A percentile compares a stretch with the other conserved stretches of the same genome.
phyloP scores from a whole-genome alignment of 2,797 vertebrate genomes.

The Sebastes kiyomatsui region DNA sequence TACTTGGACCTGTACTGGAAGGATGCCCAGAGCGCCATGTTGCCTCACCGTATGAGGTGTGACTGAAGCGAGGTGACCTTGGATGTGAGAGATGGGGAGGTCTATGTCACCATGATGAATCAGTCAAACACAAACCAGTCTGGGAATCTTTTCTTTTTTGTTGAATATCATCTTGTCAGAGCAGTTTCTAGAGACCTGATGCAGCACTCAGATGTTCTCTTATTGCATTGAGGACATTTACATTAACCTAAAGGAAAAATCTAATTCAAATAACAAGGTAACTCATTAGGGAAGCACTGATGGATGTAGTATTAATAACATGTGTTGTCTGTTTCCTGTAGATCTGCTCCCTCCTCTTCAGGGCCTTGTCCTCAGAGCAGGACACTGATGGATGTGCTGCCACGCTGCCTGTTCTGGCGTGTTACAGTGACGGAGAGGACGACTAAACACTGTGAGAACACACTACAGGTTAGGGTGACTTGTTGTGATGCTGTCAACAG shows the following conservation, averaged over 20 bases:
- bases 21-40: neutral
- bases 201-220: neutral
- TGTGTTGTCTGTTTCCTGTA: too few relatives aligned
- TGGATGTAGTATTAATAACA: too few relatives aligned
- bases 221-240: neutral
- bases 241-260: neutral
- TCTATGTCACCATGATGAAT: neutral
- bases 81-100: neutral
- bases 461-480: too few relatives aligned
- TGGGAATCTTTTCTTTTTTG: neutral
- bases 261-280: too few relatives aligned
- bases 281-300: too few relatives aligned
- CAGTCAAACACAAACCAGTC: neutral
- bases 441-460: constrained; percentile 7
- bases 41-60: constrained; percentile 8
- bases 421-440: constrained; percentile 85
- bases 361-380: constrained; percentile 79
- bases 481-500: neutral
- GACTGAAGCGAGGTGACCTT: neutral
- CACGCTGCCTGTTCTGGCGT: constrained; percentile 76
- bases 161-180: neutral
- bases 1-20: constrained; percentile 19
- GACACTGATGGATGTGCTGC: constrained; percentile 21
- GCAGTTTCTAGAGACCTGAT: neutral
- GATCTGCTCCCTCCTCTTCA: constrained; percentile 18